Evolutionary conservation across 2,797 vertebrate genomes (phyloP).

Genomic region (Columba guinea): DNA sequence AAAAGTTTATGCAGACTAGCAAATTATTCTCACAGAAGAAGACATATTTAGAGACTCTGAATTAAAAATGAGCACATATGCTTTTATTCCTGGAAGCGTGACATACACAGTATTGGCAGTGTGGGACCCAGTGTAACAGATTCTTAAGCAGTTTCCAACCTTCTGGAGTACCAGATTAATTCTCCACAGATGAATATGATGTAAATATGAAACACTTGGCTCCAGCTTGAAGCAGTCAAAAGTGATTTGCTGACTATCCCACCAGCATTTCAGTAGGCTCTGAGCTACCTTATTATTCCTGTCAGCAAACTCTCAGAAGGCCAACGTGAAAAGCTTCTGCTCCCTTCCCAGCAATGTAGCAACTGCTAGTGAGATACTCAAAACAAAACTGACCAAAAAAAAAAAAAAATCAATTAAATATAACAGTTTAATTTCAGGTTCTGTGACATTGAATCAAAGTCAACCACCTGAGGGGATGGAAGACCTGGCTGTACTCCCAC

Average conservation of each 20-base stretch:
- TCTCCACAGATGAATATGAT: conserved; percentile 27
- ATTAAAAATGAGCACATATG: conserved; percentile 63
- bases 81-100: conserved; percentile 52
- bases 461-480: not conserved
- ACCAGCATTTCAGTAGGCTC: conserved; percentile 13
- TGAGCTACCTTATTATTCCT: conserved; percentile 25
- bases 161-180: conserved; percentile 63
- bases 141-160: conserved; percentile 48
- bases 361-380: not conserved
- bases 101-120: conserved; percentile 36
- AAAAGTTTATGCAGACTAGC: conserved; percentile 26
- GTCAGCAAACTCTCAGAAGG: not conserved
- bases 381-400: not conserved
- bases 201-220: conserved; percentile 58
- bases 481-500: not conserved
- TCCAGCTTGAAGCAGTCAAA: not conserved
- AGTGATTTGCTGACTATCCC: conserved; percentile 33
- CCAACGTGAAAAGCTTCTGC: not conserved
- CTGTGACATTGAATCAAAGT: not conserved
- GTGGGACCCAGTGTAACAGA: conserved; percentile 38
- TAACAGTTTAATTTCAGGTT: not conserved
- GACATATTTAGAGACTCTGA: conserved; percentile 40
- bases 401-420: not conserved
- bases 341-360: not conserved
- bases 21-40: conserved; percentile 40